Conservation (phyloP, 2,888 invertebrate genomes). For the Drosophila sordidula region DNA sequence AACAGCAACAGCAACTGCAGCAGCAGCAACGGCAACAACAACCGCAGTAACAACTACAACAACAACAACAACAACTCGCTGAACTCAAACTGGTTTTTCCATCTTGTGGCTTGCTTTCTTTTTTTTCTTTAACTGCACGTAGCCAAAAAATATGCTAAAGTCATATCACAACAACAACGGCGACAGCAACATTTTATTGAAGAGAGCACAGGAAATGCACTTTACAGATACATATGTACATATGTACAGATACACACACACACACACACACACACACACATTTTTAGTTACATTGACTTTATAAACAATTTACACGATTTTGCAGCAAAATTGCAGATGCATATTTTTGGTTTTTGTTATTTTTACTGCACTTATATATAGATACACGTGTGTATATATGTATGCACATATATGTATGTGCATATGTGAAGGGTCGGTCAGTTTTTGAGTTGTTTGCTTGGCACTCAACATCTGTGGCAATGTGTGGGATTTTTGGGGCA, state of each 20-base stretch:
- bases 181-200: constrained; percentile 25
- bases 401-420: neutral
- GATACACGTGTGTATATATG: neutral
- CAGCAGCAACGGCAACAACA: constrained; percentile 21
- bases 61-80: constrained; percentile 39
- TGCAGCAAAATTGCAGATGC: constrained; percentile 50
- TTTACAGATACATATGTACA: constrained; percentile 32
- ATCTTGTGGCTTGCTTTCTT: constrained; percentile 64
- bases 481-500: constrained; percentile 46
- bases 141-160: constrained; percentile 66
- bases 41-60: constrained; percentile 14
- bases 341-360: constrained; percentile 28
- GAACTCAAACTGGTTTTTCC: constrained; percentile 53
- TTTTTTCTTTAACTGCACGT: constrained; percentile 48
- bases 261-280: neutral
- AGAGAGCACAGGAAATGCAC: constrained; percentile 58
- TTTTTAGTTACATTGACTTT: constrained; percentile 38
- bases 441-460: constrained; percentile 46
- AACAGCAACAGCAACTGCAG: constrained; percentile 36
- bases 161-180: constrained; percentile 46
- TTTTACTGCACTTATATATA: constrained; percentile 3
- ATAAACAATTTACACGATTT: constrained; percentile 58
- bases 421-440: constrained; percentile 50
- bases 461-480: constrained; percentile 22
- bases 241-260: neutral